Conservation (phyloP, 2,113 vertebrate genomes). For the Ophthalmolycus amberensis region DNA sequence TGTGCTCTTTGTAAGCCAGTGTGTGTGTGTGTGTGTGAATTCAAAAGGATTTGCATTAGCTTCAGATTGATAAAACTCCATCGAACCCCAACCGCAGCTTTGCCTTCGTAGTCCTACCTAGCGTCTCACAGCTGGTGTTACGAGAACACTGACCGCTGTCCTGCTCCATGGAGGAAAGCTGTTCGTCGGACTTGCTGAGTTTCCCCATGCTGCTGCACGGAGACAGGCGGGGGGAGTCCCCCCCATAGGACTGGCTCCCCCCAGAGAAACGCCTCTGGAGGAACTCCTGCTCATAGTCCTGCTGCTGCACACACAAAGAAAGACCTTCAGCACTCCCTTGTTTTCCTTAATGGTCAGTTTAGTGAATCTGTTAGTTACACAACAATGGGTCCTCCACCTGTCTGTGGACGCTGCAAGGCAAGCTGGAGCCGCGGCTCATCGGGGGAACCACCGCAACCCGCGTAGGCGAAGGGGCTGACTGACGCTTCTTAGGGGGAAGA, state of each 20-base stretch:
- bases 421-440: constrained; percentile 95
- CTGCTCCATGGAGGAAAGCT: constrained; percentile 95
- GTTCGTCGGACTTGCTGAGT: constrained; percentile 97
- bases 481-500: constrained; percentile 95
- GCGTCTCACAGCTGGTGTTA: constrained; percentile 98
- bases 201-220: constrained; percentile 97
- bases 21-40: not conserved
- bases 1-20: not conserved
- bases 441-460: constrained; percentile 95
- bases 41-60: not conserved
- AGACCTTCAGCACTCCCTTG: not conserved
- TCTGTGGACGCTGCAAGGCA: constrained; percentile 92
- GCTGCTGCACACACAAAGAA: constrained; percentile 34
- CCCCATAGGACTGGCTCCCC: constrained; percentile 95
- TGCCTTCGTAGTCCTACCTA: constrained; percentile 84
- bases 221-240: constrained; percentile 94
- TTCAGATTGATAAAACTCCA: not conserved
- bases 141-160: constrained; percentile 98
- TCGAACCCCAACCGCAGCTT: not conserved
- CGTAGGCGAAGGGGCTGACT: constrained; percentile 94
- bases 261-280: constrained; percentile 95
- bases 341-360: not conserved
- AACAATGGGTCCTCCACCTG: constrained; percentile 84
- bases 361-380: not conserved
- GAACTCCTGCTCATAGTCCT: constrained; percentile 94